phyloP scores from a whole-genome alignment of 2,888 invertebrate species.

The Meandrusa payeni region DNA sequence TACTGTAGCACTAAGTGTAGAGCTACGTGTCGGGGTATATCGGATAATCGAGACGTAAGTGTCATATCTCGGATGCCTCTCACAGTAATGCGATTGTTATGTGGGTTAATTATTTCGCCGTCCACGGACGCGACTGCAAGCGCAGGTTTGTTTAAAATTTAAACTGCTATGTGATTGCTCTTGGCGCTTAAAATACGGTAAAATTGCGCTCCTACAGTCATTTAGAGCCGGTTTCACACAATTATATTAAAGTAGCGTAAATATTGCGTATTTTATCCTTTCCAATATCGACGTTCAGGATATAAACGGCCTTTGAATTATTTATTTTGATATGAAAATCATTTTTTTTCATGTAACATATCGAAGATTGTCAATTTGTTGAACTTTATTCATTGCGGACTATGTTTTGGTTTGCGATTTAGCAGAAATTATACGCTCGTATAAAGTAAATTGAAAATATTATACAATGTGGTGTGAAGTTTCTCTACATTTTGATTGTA shows the following conservation, averaged over 20 bases:
- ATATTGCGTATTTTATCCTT: conserved; percentile 12
- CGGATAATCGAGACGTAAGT: conserved; percentile 27
- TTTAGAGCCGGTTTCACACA: conserved; percentile 9
- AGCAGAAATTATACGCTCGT: too few species aligned
- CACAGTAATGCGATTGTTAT: conserved; percentile 31
- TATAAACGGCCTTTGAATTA: conserved; percentile 20
- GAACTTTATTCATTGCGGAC: too few species aligned
- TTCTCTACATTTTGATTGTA: too few species aligned
- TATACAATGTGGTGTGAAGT: too few species aligned
- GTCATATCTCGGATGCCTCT: conserved; percentile 27
- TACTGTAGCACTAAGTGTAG: too few species aligned
- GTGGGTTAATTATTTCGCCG: conserved; percentile 37
- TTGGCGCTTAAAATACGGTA: conserved; percentile 12
- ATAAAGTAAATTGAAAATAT: too few species aligned
- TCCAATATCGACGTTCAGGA: conserved; percentile 9
- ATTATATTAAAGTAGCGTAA: conserved; percentile 26
- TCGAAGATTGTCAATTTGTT: too few species aligned
- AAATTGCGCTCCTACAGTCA: conserved; percentile 5
- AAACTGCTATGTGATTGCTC: conserved; percentile 12
- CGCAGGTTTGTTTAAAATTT: conserved; percentile 12
- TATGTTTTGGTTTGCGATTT: too few species aligned
- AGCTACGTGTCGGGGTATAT: conserved; percentile 10
- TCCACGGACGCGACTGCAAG: conserved; percentile 28
- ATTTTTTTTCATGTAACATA: too few species aligned
- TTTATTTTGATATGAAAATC: conserved; percentile 5